A percentile compares a stretch with the other conserved stretches of the same genome.
These are phyloP conservation scores for Rhabdomys pumilio DNA, from an alignment of 2,797 vertebrate genomes.

Conservation along the genomic window DNA sequence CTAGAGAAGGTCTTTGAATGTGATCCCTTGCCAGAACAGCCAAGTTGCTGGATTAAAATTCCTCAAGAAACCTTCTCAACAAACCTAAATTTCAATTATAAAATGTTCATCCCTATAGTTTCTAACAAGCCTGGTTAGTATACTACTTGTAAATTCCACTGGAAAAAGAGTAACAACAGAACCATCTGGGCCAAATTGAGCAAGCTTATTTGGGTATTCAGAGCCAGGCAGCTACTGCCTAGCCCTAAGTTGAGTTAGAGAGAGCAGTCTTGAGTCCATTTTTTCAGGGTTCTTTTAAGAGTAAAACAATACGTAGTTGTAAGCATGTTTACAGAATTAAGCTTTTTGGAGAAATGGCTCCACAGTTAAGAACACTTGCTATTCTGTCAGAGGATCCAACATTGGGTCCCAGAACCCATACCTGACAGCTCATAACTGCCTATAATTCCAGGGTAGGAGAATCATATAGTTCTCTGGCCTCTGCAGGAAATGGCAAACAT, in stretches of 20 bases:
- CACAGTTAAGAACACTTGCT: neutral
- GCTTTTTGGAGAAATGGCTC: neutral
- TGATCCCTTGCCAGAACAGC: too few relatives aligned
- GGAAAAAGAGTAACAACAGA: neutral
- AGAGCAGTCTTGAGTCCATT: neutral
- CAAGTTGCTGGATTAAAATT: too few relatives aligned
- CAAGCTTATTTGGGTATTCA: neutral
- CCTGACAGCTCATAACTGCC: neutral
- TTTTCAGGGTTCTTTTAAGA: neutral
- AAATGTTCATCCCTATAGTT: neutral
- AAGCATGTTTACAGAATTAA: neutral
- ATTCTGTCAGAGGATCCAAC: neutral
- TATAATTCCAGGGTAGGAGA: neutral
- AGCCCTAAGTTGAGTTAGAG: neutral
- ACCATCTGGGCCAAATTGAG: neutral
- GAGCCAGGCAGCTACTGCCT: neutral
- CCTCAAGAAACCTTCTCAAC: neutral
- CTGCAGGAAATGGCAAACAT: neutral
- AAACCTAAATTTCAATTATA: neutral
- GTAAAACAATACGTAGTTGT: neutral
- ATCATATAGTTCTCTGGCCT: neutral
- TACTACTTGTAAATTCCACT: neutral
- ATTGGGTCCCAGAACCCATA: neutral
- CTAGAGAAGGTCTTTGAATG: too few relatives aligned
- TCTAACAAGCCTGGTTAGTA: neutral